Evolutionary conservation across 2,113 vertebrate genomes (phyloP), one percentile per base, ranked within the genome.

Genomic region (Oenanthe melanoleuca): DNA sequence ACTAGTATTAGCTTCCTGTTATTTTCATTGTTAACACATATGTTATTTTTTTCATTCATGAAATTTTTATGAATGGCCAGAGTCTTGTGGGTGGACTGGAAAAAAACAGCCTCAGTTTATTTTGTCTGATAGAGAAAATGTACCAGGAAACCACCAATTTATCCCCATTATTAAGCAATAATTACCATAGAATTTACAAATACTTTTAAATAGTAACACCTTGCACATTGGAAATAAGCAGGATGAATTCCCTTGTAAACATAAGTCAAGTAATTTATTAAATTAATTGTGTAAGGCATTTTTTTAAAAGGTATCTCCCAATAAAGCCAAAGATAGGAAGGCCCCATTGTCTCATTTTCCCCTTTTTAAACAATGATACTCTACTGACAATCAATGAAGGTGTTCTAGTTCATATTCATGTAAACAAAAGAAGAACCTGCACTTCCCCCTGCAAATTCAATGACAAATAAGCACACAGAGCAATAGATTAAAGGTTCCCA

Each of bases 391-490:
- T 38, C 86, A 81, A 12, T 61, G 45, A 91, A 86, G 55, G 69
- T 53, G 8, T 59, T 80, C 40, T 26, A 33, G 49, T 65, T 86
- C 42, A 60, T 50, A 56, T 34, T 84, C 42, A 37, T 7, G 40
- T 50, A 88, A 80, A 83, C 9, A 15, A 69, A 85, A 71, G 25
- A 91, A 88, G 29, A 59, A 92, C 57, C 53, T 84, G 57, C 57
- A 75, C n/a, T 79, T 45, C 18, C 24, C 44, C 14, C 40, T 33
- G 37, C 8, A 2, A 89, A 92, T 91, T 81, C 77, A 75, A 50
- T 88, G 69, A 84, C 72, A 94, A 96, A 85, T 40, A 77, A 92
- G 56, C 47, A 71, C 69, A 90, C 20, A 86, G 69, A 94, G 50
- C 61, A 91, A 88, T 40, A 55, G 66, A 86, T 66, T 90, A 60